Conservation (phyloP, 2,888 invertebrate species). For the Actias luna region DNA sequence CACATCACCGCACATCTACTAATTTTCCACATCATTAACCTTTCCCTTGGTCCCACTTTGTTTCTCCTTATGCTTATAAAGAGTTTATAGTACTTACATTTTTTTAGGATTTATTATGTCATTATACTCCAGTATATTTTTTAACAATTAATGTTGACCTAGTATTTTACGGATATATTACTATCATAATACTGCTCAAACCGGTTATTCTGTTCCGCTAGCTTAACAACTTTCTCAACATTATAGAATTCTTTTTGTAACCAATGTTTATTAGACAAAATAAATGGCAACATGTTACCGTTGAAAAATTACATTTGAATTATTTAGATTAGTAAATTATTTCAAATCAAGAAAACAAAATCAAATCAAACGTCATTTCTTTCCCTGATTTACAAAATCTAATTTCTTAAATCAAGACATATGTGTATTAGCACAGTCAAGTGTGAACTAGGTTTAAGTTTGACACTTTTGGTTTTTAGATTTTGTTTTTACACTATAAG, state of each 20-base stretch:
- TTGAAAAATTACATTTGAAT: too few species aligned
- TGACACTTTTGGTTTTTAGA: neutral
- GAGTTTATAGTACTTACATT: slow-evolving; percentile 31
- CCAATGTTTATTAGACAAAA: neutral
- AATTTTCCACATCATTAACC: slow-evolving; percentile 62
- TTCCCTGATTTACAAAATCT: neutral
- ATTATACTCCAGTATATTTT: neutral
- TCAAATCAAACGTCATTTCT: too few species aligned
- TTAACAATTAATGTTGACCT: neutral
- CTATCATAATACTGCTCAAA: slow-evolving; percentile 50
- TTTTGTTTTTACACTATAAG: too few species aligned
- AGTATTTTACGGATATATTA: slow-evolving; percentile 53
- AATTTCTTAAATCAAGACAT: neutral
- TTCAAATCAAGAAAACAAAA: too few species aligned
- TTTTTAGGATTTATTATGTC: neutral
- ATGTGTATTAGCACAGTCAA: neutral
- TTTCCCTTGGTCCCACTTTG: slow-evolving; percentile 52
- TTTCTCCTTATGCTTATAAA: slow-evolving; percentile 20
- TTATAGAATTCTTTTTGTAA: slow-evolving; percentile 16
- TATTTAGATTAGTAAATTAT: too few species aligned
- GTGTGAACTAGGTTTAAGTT: neutral
- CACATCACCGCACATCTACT: slow-evolving; percentile 57
- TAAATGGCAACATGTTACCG: neutral
- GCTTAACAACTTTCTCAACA: slow-evolving; percentile 64
- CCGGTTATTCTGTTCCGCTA: slow-evolving; percentile 52